Evolutionary conservation across 2,797 vertebrate species (phyloP), one percentile per base, ranked within the genome.

Genomic region (Mallotus villosus): DNA sequence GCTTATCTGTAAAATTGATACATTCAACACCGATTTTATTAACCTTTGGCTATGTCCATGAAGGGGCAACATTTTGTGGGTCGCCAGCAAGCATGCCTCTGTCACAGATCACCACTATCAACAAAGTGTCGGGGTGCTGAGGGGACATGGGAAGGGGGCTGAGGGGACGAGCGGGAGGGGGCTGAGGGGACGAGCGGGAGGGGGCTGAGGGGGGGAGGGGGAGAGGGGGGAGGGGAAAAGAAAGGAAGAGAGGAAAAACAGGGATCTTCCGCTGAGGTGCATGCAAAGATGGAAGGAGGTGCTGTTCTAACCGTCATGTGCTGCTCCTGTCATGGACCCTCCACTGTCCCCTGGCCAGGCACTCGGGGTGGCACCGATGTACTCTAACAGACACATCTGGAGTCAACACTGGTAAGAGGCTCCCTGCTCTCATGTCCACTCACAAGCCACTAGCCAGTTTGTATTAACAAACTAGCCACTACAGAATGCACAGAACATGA

Each of bases 1-100:
- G 94, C 93, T 95, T 95, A 96, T 96, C 95, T 96, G 94, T 97
- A 95, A 95, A 97, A 97, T 94, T 95, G 93, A 94, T 95, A 95
- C 95, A 95, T 95, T 97, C 93, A 93, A 92, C 90, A 94, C 90
- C 93, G 90, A 95, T 97, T 97, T 96, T 96, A 96, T 97, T 95
- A 97, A 97, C 95, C 95, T 97, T 94, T 97, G 94, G 90, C 94
- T 95, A 90, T 91, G 83, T 85, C 78, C 81, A 81, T 89, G 78
- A 90, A 86, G 88, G 80, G 79, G 81, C 75, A 58, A 83, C 80
- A 79, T 87, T 90, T 83, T 78, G 34, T 12, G 86, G 87, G 81
- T 87, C 81, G 84, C 76, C 51, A 60, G 73, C 51, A 53, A 81
- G 77, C 37, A 87, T 78, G 70, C 37, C 72, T 89, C 80, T 75